Evolutionary conservation across 2,113 vertebrate genomes (phyloP).

Genomic region (Archilochus colubris): DNA sequence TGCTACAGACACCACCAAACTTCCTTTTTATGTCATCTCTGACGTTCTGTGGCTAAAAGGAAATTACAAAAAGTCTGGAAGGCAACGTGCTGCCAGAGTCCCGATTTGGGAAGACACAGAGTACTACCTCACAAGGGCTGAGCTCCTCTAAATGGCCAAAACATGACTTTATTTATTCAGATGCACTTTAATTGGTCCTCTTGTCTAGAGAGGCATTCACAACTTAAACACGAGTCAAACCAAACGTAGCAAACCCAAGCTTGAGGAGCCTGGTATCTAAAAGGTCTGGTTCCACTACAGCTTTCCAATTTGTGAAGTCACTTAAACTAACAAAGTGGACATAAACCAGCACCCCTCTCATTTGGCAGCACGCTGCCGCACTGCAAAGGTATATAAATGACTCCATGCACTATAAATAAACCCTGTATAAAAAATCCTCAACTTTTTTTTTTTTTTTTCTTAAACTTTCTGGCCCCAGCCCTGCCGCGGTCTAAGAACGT

Average conservation of each 20-base stretch:
- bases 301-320: constrained; percentile 16
- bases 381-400: not conserved
- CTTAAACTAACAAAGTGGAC: constrained; percentile 24
- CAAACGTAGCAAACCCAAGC: not conserved
- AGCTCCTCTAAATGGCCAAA: not conserved
- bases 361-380: not conserved
- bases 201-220: not conserved
- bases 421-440: not conserved
- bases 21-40: not conserved
- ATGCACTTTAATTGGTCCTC: rapidly evolving
- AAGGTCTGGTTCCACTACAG: not conserved
- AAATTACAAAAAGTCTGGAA: not conserved
- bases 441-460: not conserved
- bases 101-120: not conserved
- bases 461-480: not conserved
- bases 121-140: not conserved
- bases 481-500: too few relatives aligned
- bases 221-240: not conserved
- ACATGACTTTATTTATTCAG: rapidly evolving
- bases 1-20: not conserved
- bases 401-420: not conserved
- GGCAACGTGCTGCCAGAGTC: not conserved
- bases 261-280: not conserved
- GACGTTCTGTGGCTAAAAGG: not conserved
- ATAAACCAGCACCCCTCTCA: not conserved